Evolutionary conservation across 2,797 vertebrate species (phyloP), one percentile per base, ranked within the genome.

Genomic region (Salmo trutta): DNA sequence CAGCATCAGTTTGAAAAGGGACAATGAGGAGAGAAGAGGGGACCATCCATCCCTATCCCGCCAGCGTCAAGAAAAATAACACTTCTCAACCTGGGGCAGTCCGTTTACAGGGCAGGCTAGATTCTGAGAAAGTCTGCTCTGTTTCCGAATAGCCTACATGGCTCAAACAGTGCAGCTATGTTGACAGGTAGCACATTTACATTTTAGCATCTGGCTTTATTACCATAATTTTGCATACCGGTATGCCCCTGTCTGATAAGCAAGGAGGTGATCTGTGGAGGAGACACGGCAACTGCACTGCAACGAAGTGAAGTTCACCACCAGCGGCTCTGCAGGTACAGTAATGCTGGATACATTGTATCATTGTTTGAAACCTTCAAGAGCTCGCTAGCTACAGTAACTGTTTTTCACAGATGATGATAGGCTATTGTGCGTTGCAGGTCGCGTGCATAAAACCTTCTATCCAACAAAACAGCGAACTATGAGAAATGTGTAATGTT

Each of bases 231-330:
- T 59, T 67, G 56, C 41, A 69, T 68, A 56, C 41, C 41, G 41
- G 8, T 47, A 47, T 71, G 51, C 27, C 17, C n/a, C 54, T 41
- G 31, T 52, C 36, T 71, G 33, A 41, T 29, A 41, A 12, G 6
- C 51, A 3, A 29, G 16, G 47, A 65, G 29, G 62, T 67, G 78
- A 77, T 71, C 2, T 65, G 56, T 47, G 10, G 41, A 19, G 80
- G 68, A 83, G 75, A 88, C 41, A 86, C 77, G 86, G 82, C 77
- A 77, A 86, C 77, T 85, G 83, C 77, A 78, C 82, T 90, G 90
- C 91, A 89, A 88, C 84, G 86, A 89, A 92, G 90, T 91, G 91
- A 91, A 93, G 89, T 91, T 91, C 85, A 47, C 41, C 12, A 47
- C 10, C 41, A 89, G 88, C 89, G 88, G 91, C 89, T 87, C 29